Percentiles rank a stretch among this genome's conserved stretches.
Evolutionary conservation across 2,888 invertebrate genomes (phyloP).

Genomic region (Eurytoma adleriae): DNA sequence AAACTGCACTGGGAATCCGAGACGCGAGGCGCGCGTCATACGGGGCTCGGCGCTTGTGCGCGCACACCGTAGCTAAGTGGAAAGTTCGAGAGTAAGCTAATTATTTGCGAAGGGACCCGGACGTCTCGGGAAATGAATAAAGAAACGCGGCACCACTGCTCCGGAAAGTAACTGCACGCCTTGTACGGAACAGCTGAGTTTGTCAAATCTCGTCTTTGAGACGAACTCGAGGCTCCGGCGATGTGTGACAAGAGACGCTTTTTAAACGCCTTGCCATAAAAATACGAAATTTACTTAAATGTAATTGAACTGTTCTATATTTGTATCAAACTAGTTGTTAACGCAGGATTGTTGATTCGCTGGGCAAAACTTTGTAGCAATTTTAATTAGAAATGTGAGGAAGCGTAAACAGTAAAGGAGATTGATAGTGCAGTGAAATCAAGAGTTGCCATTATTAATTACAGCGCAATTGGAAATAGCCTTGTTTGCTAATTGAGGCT

Average conservation of each 20-base stretch:
- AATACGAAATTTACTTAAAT: not conserved
- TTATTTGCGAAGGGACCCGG: conserved; percentile 28
- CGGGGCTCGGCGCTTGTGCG: conserved; percentile 9
- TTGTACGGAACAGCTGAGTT: not conserved
- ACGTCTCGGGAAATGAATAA: not conserved
- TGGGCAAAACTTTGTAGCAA: not conserved
- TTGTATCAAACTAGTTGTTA: no score
- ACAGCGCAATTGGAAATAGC: not conserved
- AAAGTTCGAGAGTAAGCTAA: conserved; percentile 45
- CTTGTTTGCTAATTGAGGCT: conserved; percentile 23
- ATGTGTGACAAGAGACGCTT: no score
- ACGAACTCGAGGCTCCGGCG: not conserved
- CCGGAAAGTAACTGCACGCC: no score
- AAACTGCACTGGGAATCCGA: conserved; percentile 51
- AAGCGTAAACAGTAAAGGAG: not conserved
- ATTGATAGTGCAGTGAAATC: conserved; percentile 12
- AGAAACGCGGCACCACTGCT: no score
- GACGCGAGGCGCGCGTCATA: conserved; percentile 24
- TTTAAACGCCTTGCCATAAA: not conserved
- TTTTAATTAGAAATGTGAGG: not conserved
- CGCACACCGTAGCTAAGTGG: conserved; percentile 22
- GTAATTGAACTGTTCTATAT: no score
- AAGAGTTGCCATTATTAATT: conserved; percentile 19
- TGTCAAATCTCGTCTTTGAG: not conserved
- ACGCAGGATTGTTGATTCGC: no score